Evolutionary conservation across 1,140 invertebrate species (phyloP).

Genomic region (Sweltsa coloradensis): DNA sequence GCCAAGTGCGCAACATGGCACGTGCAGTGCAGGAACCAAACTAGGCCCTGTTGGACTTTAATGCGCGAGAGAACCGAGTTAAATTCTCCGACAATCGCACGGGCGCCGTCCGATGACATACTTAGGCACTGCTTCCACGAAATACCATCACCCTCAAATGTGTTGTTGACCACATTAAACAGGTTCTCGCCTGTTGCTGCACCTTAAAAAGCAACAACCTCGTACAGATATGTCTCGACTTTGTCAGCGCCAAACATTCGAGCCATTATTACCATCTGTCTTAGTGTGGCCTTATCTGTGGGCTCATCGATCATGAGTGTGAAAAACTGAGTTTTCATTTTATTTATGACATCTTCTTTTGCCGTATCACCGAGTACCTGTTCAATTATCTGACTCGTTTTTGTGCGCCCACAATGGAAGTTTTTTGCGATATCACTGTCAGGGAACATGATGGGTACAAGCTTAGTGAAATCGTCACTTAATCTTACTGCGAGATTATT

Average conservation of each 20-base stretch:
- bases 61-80: constrained; percentile 7
- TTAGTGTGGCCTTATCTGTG: background rate
- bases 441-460: constrained; percentile 1
- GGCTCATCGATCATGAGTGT: constrained; percentile 1
- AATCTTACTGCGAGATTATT: background rate
- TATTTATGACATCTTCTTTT: background rate
- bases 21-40: constrained; percentile 11
- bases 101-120: constrained; percentile 10
- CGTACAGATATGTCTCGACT: background rate
- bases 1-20: constrained; percentile 13
- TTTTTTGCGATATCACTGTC: background rate
- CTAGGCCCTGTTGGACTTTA: background rate
- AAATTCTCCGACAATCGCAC: constrained; percentile 5
- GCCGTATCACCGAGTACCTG: background rate
- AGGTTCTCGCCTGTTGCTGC: background rate
- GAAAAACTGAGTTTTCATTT: background rate
- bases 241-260: background rate
- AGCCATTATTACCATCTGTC: background rate
- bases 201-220: background rate
- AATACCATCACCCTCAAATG: constrained; percentile 5
- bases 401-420: background rate
- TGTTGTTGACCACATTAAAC: constrained; percentile 4
- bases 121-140: constrained; percentile 5
- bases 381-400: background rate
- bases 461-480: constrained; percentile 1